Evolutionary conservation across 1,140 invertebrate species (phyloP), one percentile per base, ranked within the genome.

Genomic region (Cherax destructor): DNA sequence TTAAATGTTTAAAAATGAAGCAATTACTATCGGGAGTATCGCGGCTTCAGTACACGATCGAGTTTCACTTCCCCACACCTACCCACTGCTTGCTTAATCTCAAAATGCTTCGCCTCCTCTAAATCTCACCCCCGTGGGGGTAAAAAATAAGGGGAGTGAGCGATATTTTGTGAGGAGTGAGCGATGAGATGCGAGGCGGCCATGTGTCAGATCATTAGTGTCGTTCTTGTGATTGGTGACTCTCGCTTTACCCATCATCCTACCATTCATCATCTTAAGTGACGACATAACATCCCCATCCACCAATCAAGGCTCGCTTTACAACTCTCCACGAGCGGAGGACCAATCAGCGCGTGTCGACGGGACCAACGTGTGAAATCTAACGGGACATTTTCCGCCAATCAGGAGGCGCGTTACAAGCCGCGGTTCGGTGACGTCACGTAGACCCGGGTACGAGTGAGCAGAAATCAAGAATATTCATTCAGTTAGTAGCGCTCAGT

Each of bases 241-340:
- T 93, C 90, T 92, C 87, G 92, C 91, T 92, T 93, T 90, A 91
- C 86, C 91, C 92, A 93, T 93, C 92, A 93, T 92, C 91, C 92
- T 72, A 92, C 92, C 91, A 93, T 93, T 93, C 92, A 93, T 93
- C 92, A 93, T 92, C 90, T 92, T 93, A 93, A 93, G 92, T 93
- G 92, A 93, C 91, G 92, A 93, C 92, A 93, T 92, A 91, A 93
- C 90, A 92, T 92, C 91, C 56, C 84, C 80, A 77, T 93, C 89
- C 79, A 92, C 92, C 92, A 93, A 93, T 93, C 92, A 86, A 65
- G 59, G 77, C 59, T 69, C 65, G 85, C 92, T 89, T 93, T 93
- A 92, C 92, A 93, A 89, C 86, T 85, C 84, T 50, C 65, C 81
- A 77, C 30, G 88, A 86, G 76, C 61, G 65, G 76, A 24, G 52